Conservation (phyloP, 2,797 vertebrate species). For the Synanceia verrucosa region DNA sequence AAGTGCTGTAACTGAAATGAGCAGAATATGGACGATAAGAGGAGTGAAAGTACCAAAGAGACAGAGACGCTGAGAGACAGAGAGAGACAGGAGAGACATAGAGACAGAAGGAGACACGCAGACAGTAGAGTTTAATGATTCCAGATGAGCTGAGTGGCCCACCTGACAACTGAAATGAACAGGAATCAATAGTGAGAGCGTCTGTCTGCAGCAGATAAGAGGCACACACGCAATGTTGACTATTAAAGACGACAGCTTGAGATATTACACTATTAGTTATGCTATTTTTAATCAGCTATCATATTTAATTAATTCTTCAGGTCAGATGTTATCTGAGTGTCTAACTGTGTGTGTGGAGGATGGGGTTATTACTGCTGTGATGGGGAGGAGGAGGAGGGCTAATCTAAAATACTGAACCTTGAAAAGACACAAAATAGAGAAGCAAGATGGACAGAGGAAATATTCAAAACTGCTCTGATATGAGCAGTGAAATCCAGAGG, state of each 20-base stretch:
- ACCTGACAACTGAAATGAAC: constrained; percentile 96
- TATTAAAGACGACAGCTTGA: constrained; percentile 99
- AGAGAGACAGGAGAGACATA: background rate
- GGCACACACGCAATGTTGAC: constrained; percentile 99
- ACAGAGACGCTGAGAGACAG: background rate
- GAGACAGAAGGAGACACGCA: constrained; percentile 12
- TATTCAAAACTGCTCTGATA: too few relatives aligned
- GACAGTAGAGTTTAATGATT: constrained; percentile 92
- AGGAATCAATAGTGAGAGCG: constrained; percentile 99
- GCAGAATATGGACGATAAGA: constrained; percentile 2
- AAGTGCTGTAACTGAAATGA: background rate
- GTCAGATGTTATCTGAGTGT: constrained; percentile 89
- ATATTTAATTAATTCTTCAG: constrained; percentile 99
- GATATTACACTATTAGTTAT: constrained; percentile 99
- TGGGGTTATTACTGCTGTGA: constrained; percentile 53
- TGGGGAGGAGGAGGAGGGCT: constrained; percentile 44
- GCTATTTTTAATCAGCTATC: constrained; percentile 99
- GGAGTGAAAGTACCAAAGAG: background rate
- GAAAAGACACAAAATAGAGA: constrained; percentile 52
- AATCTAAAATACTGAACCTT: constrained; percentile 64
- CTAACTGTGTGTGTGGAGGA: constrained; percentile 38
- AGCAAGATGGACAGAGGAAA: constrained; percentile 16
- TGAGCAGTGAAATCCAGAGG: background rate
- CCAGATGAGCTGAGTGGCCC: constrained; percentile 95
- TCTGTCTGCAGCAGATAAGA: constrained; percentile 99